Evolutionary conservation across 2,888 invertebrate species (phyloP).

Genomic region (Bombyx huttoni): DNA sequence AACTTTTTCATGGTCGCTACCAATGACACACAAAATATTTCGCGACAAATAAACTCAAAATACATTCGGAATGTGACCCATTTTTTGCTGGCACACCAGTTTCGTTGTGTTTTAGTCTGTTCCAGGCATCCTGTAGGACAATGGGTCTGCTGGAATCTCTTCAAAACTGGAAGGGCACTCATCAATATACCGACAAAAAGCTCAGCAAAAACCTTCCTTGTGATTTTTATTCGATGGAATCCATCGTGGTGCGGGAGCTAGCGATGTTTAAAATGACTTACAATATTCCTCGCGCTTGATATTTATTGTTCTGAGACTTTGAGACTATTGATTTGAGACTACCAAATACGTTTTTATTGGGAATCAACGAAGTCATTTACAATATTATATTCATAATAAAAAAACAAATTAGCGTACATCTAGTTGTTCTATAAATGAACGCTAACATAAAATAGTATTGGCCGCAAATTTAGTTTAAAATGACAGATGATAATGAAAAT

Average conservation of each 20-base stretch:
- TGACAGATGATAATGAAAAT: no score
- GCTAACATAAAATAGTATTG: no score
- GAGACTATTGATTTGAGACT: no score
- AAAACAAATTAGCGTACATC: no score
- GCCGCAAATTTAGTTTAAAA: no score
- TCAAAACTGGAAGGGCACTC: conserved; percentile 47
- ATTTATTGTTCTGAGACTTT: no score
- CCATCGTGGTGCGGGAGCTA: conserved; percentile 24
- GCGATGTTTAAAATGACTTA: background rate
- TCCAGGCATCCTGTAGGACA: conserved; percentile 15
- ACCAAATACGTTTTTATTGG: no score
- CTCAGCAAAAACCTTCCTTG: conserved; percentile 46
- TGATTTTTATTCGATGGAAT: conserved; percentile 69
- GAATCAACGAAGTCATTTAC: no score
- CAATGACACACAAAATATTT: conserved; percentile 1
- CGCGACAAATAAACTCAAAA: conserved; percentile 4
- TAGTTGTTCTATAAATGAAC: no score
- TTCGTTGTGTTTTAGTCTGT: conserved; percentile 4
- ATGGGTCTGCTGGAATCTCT: conserved; percentile 48
- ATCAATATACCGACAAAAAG: conserved; percentile 65
- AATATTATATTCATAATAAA: no score
- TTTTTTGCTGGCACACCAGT: conserved; percentile 4
- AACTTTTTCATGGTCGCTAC: background rate
- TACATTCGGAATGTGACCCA: conserved; percentile 1
- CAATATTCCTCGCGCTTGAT: no score